A percentile compares a stretch with the other conserved stretches of the same genome.
Conservation (phyloP, 2,888 invertebrate species). For the Eupeodes luniger region DNA sequence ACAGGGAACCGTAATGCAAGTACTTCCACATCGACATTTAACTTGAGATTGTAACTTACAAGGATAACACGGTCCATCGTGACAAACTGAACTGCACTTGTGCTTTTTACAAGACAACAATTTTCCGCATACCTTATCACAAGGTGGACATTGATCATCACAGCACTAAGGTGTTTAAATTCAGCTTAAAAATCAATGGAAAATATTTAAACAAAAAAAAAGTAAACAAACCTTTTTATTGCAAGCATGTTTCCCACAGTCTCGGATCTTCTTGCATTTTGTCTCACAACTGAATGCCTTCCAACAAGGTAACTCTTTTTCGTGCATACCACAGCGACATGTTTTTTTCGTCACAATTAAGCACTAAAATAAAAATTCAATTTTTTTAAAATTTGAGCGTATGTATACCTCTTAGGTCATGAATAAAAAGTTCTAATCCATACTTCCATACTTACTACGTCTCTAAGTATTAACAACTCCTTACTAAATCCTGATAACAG, state of each 20-base stretch:
- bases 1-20: slow-evolving; percentile 92
- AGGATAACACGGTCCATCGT: slow-evolving; percentile 92
- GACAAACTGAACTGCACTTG: slow-evolving; percentile 91
- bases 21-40: slow-evolving; percentile 93
- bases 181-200: neutral
- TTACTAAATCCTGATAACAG: too few species aligned
- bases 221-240: slow-evolving; percentile 89
- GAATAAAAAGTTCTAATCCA: too few species aligned
- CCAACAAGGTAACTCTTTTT: slow-evolving; percentile 93
- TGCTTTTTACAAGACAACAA: slow-evolving; percentile 94
- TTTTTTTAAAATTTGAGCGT: too few species aligned
- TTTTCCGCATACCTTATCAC: slow-evolving; percentile 93
- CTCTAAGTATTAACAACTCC: too few species aligned
- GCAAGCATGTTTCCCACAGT: slow-evolving; percentile 95
- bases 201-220: slow-evolving; percentile 7
- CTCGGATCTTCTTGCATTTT: slow-evolving; percentile 92
- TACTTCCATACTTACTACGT: too few species aligned
- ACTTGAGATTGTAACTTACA: slow-evolving; percentile 85
- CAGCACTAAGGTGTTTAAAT: slow-evolving; percentile 87
- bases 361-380: slow-evolving; percentile 78
- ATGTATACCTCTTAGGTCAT: too few species aligned
- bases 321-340: slow-evolving; percentile 92
- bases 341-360: slow-evolving; percentile 90
- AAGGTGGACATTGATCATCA: slow-evolving; percentile 92
- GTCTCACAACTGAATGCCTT: slow-evolving; percentile 94